These are phyloP conservation scores for Cataglyphis livida DNA, from an alignment of 2,888 invertebrate species.

Conservation along the genomic window DNA sequence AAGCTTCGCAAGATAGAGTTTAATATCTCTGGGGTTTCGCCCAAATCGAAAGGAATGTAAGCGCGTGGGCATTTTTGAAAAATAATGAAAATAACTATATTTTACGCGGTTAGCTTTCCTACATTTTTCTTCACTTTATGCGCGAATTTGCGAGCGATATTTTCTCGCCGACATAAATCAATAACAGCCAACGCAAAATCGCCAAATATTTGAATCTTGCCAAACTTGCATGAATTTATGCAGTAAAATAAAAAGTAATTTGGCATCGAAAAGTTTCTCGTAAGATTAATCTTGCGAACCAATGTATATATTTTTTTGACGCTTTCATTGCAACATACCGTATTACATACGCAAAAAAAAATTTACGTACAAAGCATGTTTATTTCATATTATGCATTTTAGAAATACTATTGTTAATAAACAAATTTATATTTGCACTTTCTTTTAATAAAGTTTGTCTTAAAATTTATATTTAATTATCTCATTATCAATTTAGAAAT, in stretches of 20 bases:
- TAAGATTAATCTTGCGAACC: constrained; percentile 6
- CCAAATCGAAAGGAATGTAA: constrained; percentile 57
- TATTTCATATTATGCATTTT: background rate
- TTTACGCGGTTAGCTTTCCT: constrained; percentile 38
- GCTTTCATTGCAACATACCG: background rate
- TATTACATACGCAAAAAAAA: background rate
- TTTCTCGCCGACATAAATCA: constrained; percentile 29
- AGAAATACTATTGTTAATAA: background rate
- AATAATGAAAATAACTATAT: background rate
- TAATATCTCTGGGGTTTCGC: constrained; percentile 45
- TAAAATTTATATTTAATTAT: background rate
- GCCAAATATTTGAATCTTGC: constrained; percentile 11
- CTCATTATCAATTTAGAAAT: background rate
- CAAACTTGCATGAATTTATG: background rate
- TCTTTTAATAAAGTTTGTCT: background rate
- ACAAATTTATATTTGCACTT: constrained; percentile 9
- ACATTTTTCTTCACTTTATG: constrained; percentile 11
- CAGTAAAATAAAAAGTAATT: background rate
- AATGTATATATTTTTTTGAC: constrained; percentile 12
- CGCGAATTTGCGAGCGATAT: constrained; percentile 6
- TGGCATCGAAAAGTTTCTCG: background rate
- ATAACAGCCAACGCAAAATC: constrained; percentile 26
- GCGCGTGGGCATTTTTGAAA: constrained; percentile 44
- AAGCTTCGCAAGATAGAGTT: constrained; percentile 55
- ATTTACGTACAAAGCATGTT: background rate